Base-by-base conservation (phyloP, 2,797 vertebrate species). In the Pempheris klunzingeri region DNA sequence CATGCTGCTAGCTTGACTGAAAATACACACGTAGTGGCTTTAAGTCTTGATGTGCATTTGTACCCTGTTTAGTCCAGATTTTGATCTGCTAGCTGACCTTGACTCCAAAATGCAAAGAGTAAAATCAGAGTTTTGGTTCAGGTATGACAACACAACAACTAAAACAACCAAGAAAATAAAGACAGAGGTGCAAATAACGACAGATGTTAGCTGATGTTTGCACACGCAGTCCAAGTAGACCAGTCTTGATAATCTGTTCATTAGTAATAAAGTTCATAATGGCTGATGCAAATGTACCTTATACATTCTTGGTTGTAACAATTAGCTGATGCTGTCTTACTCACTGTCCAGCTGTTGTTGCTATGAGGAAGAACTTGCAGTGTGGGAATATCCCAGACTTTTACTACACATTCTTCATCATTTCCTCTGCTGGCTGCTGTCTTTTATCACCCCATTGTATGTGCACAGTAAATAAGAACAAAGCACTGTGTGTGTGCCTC, bases 371-470 rank as follows among this genome's bases (percentile, higher is more conserved):
- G 77, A 71, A 47, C 36, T 14, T 24, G 2, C 6, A 5, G 20
- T 78, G 67, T 80, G 70, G 65, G 70, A 88, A 87, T 65, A 74
- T 64, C 46, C 55, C 38, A 34, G 57, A 73, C 24, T 66, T 84
- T 80, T 70, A 83, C 67, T 9, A 49, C 15, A 71, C 55, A 50
- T 79, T 57, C 18, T 71, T 53, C 15, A 49, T 12, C 4, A 13
- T 71, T 76, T 76, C 68, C 62, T 82, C 50, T 32, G 28, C 12
- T 62, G 54, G 71, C 77, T 36, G 22, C 49, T 60, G 55, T 74
- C 47, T 77, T 83, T 80, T 81, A 86, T 77, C 55, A 58, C 43
- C 14, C 3, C 18, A 60, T 60, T 83, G 64, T 84, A 50, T 66
- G n/a, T 78, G 62, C 63, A 65, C 32, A 67, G 71, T 74, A 63